Base-by-base conservation (phyloP, 2,888 invertebrate genomes). In the Drosophila gaucha region DNA sequence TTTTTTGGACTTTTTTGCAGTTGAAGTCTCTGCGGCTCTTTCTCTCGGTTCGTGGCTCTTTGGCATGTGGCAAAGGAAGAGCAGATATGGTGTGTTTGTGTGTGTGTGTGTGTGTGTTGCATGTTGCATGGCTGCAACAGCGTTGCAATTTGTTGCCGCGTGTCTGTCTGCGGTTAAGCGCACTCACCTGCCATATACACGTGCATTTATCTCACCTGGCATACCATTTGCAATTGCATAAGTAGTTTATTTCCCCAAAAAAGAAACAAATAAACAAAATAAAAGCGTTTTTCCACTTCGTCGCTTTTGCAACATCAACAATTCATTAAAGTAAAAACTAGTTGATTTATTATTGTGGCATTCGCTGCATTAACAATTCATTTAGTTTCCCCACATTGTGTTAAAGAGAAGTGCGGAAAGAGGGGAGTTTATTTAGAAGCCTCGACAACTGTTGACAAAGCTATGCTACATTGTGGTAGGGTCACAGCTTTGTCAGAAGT, bases 91-190 rank as follows among this genome's bases (percentile, higher is more conserved):
- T 22, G 22, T 22, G 5, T 16, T 14, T 35, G 16, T 35, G 35
- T 6, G 16, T 10, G 35, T 33, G 20, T 20, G 35, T 22, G n/a
- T 20, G 51, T 12, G 38, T 43, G 43, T 43, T 22, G 36, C 55
- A 31, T 60, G 46, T 60, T 58, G 60, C 49, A 41, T 46, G 54
- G 24, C 12, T 5, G 64, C 57, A 50, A 39, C 55, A 56, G 39
- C 35, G 39, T 39, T 51, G 66, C 67, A 67, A 67, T 67, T 67
- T 66, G 54, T 54, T 67, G 50, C 71, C 46, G 63, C 67, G 38
- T 67, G 75, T 71, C 75, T 75, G 75, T 59, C 72, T 57, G 75
- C 18, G 74, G 74, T 75, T 71, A 55, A 71, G 28, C 46, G 46
- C 46, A 31, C 46, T 46, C 47, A 35, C 28, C 38, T 47, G 50